Conservation (phyloP, 2,113 vertebrate genomes). For the Sinocyclocheilus anophthalmus region DNA sequence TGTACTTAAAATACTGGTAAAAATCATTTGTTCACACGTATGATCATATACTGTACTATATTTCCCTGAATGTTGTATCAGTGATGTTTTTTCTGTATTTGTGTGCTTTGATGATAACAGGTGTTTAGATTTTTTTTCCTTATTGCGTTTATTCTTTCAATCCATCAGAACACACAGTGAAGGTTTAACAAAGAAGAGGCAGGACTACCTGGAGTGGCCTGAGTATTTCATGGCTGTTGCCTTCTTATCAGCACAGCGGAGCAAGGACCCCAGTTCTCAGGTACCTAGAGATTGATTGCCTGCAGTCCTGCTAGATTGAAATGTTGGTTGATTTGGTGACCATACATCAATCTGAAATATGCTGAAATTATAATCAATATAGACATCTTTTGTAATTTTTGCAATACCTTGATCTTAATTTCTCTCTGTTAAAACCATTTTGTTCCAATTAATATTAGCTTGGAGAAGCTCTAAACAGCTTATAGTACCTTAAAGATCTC, state of each 20-base stretch:
- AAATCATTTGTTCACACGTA: background rate
- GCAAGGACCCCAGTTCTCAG: conserved; percentile 97
- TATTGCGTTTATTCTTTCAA: too few relatives aligned
- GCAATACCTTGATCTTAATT: background rate
- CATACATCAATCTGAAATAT: background rate
- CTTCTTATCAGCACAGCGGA: conserved; percentile 95
- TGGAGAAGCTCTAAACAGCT: background rate
- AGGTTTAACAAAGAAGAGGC: conserved; percentile 77
- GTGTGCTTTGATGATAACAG: background rate
- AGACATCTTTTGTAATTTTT: background rate
- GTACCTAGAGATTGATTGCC: conserved; percentile 64
- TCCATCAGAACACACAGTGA: background rate
- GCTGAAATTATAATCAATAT: background rate
- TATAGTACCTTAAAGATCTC: background rate
- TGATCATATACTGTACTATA: background rate
- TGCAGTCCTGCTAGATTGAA: background rate
- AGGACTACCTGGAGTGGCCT: conserved; percentile 95
- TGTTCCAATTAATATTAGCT: background rate
- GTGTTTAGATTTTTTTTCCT: background rate
- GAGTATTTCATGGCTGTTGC: conserved; percentile 99
- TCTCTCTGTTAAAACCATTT: background rate
- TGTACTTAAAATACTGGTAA: background rate
- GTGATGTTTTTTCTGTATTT: background rate
- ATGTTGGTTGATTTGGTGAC: background rate
- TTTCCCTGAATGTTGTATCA: background rate